Evolutionary conservation across 2,113 vertebrate species (phyloP).

Genomic region (Saguinus midas): DNA sequence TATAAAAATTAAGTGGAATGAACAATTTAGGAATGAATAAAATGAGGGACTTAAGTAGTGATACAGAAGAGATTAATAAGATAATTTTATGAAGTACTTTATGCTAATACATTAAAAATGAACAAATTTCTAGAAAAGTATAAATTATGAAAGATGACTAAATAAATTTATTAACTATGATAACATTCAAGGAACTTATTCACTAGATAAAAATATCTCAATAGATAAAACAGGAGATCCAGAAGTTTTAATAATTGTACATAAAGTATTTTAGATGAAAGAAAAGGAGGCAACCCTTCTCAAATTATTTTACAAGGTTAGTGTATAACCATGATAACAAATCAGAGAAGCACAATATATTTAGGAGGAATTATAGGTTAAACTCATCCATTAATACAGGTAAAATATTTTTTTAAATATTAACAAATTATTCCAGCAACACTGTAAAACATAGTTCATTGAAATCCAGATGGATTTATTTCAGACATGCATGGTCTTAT

Average conservation of each 20-base stretch:
- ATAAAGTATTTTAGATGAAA: not conserved
- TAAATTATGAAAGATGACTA: not conserved
- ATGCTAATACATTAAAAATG: not conserved
- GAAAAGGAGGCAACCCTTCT: not conserved
- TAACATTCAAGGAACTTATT: not conserved
- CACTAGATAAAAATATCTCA: not conserved
- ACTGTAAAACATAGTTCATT: not conserved
- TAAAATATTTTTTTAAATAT: not conserved
- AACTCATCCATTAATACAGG: not conserved
- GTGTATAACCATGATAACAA: not conserved
- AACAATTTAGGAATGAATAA: slow-evolving; percentile 21
- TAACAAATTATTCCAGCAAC: not conserved
- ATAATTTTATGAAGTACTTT: not conserved
- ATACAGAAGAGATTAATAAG: slow-evolving; percentile 30
- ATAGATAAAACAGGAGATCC: not conserved
- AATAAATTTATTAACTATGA: not conserved
- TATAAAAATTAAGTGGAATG: not conserved
- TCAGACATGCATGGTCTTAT: not conserved
- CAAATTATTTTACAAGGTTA: not conserved
- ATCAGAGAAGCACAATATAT: not conserved
- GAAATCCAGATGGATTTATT: not conserved
- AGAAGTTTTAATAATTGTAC: not conserved
- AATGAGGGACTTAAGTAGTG: not conserved
- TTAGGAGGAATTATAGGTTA: not conserved
- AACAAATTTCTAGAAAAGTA: not conserved